Conservation (phyloP, 2,113 vertebrate species). For the Zootoca vivipara region DNA sequence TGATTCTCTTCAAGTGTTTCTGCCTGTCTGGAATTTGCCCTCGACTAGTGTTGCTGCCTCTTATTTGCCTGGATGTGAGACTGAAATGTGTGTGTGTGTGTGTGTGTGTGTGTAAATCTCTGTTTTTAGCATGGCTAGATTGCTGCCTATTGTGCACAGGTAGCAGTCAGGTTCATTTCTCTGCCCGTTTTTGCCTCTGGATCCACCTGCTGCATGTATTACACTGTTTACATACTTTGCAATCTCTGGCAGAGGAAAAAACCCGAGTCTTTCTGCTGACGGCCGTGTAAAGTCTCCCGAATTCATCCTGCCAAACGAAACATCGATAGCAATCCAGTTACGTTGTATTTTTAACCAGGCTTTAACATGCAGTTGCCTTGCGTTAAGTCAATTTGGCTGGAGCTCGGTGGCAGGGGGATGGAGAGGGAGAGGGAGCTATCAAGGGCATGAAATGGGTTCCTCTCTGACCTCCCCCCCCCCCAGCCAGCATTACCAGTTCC, state of each 20-base stretch:
- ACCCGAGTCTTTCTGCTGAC: not conserved
- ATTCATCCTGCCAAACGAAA: not conserved
- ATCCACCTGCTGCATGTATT: no score
- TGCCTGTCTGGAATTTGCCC: no score
- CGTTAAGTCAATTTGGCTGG: not conserved
- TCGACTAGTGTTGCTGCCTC: not conserved
- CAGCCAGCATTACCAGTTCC: not conserved
- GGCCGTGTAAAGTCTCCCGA: not conserved
- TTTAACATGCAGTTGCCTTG: not conserved
- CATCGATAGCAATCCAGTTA: slow-evolving; percentile 35
- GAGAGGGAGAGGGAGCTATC: not conserved
- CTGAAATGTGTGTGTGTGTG: no score
- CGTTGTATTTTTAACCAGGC: slow-evolving; percentile 40
- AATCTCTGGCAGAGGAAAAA: not conserved
- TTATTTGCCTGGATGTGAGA: no score
- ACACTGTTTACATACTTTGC: no score
- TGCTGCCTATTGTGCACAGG: no score
- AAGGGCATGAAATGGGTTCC: not conserved
- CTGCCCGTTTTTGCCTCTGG: no score
- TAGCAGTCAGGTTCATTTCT: not conserved
- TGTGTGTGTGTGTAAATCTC: no score
- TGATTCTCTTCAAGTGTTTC: no score
- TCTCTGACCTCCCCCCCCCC: not conserved
- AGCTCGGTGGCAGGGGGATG: not conserved
- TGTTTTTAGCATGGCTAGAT: no score